Evolutionary conservation across 2,797 vertebrate species (phyloP), one percentile per base, ranked within the genome.

Genomic region (Anguilla megastoma): DNA sequence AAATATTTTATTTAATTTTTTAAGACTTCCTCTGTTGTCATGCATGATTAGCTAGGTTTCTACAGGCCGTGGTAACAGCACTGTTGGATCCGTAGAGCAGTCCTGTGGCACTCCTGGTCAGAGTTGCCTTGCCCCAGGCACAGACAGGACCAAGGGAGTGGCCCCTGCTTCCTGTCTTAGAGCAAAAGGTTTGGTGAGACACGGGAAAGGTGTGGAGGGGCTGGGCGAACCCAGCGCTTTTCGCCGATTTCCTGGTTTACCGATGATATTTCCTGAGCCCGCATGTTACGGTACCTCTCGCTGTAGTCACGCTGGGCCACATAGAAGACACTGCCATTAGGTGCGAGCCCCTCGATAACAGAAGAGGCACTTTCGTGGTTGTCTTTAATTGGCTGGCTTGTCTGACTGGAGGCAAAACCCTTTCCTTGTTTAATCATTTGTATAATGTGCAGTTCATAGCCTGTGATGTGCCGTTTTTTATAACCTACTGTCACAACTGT

Each of bases 391-490:
- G 45, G 45, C 45, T 50, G 79, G 79, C 79, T 82, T 50, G 24
- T 82, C 24, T 82, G 7, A 10, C 79, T 24, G 50, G 3, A 3
- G 79, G 45, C 21, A 82, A 82, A 33, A 24, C 79, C 41, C 45
- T 7, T 24, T 50, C 24, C 45, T 82, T 82, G 79, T 36, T 79
- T 24, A 56, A 63, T 45, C 54, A 36, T 82, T 41, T 87, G 86
- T 84, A 84, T 84, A 50, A 69, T 56, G 41, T 83, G 45, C 58
- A 27, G 86, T 84, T 80, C 79, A 87, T 27, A 18, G 45, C 60
- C 27, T 84, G 27, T 54, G 18, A 80, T 87, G 86, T 87, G 79
- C 79, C 79, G 84, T 63, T 82, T 82, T 79, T 82, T 82, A 82
- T 82, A 82, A 24, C 79, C 79, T 82, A n/a, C 3, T 48, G 79